Percentiles rank a stretch among this genome's conserved stretches.
These are phyloP conservation scores for Porites cylindrica DNA, from an alignment of 92 coral and sea anemone genomes.

Conservation along the genomic window DNA sequence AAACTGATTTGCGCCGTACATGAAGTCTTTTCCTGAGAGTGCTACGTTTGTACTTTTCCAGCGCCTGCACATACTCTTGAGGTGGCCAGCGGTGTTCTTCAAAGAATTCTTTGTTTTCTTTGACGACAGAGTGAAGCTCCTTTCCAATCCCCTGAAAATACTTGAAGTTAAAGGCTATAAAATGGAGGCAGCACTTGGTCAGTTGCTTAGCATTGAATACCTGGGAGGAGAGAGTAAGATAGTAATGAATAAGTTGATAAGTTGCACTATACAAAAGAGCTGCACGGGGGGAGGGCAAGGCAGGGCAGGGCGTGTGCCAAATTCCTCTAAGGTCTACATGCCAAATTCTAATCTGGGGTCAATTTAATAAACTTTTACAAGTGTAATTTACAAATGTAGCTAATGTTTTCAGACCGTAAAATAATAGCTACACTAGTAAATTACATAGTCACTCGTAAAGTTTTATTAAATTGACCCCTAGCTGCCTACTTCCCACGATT, in stretches of 20 bases:
- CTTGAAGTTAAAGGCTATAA: slow-evolving; percentile 59
- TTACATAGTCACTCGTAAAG: too few relatives aligned
- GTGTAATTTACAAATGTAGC: too few relatives aligned
- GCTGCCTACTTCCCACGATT: not conserved
- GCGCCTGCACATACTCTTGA: slow-evolving; percentile 17
- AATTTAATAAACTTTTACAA: too few relatives aligned
- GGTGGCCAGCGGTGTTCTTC: slow-evolving; percentile 64
- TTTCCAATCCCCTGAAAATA: slow-evolving; percentile 18
- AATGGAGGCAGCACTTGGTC: slow-evolving; percentile 60
- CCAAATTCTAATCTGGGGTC: too few relatives aligned
- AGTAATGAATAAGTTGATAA: not conserved
- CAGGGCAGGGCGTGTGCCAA: too few relatives aligned
- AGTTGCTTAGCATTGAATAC: slow-evolving; percentile 54
- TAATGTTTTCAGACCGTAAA: too few relatives aligned
- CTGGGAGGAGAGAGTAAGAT: slow-evolving; percentile 13
- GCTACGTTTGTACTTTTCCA: slow-evolving; percentile 35
- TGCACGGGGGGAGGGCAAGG: not conserved
- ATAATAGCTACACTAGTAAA: too few relatives aligned
- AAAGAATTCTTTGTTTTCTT: slow-evolving; percentile 51
- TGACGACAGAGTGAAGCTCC: slow-evolving; percentile 32
- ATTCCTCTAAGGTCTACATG: too few relatives aligned
- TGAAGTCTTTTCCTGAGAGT: not conserved
- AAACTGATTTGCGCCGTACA: not conserved
- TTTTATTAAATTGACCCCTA: too few relatives aligned
- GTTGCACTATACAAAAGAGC: not conserved